These are phyloP conservation scores for Hormiphora californensis DNA, from an alignment of 37 sponge, comb jelly and placozoan genomes.

Conservation along the genomic window DNA sequence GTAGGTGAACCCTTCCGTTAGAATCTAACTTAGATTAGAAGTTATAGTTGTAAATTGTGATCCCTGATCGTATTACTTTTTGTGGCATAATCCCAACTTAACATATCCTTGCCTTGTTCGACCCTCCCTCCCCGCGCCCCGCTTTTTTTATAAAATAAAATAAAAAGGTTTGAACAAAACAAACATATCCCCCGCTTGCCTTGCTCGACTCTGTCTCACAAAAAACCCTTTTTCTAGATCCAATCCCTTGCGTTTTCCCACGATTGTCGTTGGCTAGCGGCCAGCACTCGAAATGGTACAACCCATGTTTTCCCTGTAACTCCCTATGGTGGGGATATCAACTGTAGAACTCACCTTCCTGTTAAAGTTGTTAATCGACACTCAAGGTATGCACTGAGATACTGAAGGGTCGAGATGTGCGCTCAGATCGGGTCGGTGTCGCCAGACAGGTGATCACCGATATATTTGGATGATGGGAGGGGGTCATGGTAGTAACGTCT, in stretches of 20 bases:
- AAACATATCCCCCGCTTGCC: background rate
- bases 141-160: too few species aligned
- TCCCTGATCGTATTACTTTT: background rate
- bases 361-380: constrained; percentile 73
- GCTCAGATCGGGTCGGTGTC: too few species aligned
- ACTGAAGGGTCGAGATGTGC: too few species aligned
- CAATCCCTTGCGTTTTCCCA: constrained; percentile 71
- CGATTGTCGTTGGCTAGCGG: constrained; percentile 88
- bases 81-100: background rate
- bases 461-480: background rate
- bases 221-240: constrained; percentile 57
- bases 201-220: background rate
- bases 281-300: constrained; percentile 79
- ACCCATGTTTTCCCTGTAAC: constrained; percentile 91
- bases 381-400: too few species aligned
- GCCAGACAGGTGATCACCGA: too few species aligned
- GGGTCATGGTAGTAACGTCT: background rate
- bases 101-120: background rate
- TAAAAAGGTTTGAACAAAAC: too few species aligned
- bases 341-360: constrained; percentile 74
- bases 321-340: constrained; percentile 82
- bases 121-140: background rate
- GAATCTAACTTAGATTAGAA: background rate
- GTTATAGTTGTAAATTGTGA: background rate
- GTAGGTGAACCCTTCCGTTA: constrained; percentile 56